A percentile compares a stretch with the other conserved stretches of the same genome.
Conservation (phyloP, 2,888 invertebrate species). For the Ctena decussata region DNA sequence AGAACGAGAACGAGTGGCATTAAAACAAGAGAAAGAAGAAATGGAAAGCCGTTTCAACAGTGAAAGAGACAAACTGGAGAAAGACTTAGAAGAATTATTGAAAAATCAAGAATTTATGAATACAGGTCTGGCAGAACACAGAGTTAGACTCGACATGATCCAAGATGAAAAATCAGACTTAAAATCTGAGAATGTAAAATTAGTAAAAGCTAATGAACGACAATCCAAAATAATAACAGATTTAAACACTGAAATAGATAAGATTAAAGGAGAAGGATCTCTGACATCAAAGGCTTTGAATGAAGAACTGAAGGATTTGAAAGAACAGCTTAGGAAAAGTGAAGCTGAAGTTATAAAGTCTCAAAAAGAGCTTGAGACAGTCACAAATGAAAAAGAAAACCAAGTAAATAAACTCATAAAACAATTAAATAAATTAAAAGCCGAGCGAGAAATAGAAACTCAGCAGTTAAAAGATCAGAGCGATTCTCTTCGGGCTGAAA, state of each 20-base stretch:
- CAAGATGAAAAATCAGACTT: constrained; percentile 60
- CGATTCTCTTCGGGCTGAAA: constrained; percentile 52
- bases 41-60: constrained; percentile 30
- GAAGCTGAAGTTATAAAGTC: constrained; percentile 53
- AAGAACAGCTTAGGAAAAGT: constrained; percentile 44
- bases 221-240: constrained; percentile 60
- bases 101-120: constrained; percentile 69
- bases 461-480: constrained; percentile 60
- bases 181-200: constrained; percentile 55
- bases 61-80: constrained; percentile 54
- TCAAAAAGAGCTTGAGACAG: constrained; percentile 57
- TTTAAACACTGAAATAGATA: constrained; percentile 43
- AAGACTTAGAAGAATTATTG: constrained; percentile 59
- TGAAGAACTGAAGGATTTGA: constrained; percentile 33
- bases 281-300: constrained; percentile 31
- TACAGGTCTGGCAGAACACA: constrained; percentile 60
- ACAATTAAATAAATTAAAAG: constrained; percentile 53
- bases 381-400: constrained; percentile 62
- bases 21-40: constrained; percentile 54
- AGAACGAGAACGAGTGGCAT: constrained; percentile 43
- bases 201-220: constrained; percentile 63
- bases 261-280: constrained; percentile 31
- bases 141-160: constrained; percentile 59
- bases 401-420: constrained; percentile 58
- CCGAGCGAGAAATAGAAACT: constrained; percentile 58